Evolutionary conservation across 2,113 vertebrate species (phyloP).

Genomic region (Scophthalmus maximus): DNA sequence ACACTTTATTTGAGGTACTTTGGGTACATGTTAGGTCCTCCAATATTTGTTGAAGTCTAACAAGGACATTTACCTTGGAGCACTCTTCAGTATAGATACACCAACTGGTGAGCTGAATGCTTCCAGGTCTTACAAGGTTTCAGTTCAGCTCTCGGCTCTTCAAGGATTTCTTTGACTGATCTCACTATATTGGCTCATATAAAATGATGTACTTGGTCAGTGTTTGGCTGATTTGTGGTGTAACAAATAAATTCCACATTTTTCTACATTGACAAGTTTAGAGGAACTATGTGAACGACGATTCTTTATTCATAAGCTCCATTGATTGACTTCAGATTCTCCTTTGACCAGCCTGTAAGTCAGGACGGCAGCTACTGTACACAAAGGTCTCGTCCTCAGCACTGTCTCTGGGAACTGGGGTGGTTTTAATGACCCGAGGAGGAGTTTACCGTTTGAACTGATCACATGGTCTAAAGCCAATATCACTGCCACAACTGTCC

Average conservation of each 20-base stretch:
- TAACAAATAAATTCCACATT: too few relatives aligned
- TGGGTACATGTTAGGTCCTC: slow-evolving; percentile 1
- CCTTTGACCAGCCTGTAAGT: background rate
- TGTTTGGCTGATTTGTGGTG: too few relatives aligned
- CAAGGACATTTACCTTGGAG: slow-evolving; percentile 47
- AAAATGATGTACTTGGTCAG: background rate
- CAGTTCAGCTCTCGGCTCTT: background rate
- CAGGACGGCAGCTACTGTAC: background rate
- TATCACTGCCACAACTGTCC: background rate
- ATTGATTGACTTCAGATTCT: too few relatives aligned
- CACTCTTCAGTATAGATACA: background rate
- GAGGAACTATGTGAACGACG: too few relatives aligned
- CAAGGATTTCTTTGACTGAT: background rate
- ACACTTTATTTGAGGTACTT: slow-evolving; percentile 17
- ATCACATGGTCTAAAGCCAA: background rate
- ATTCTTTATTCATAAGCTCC: too few relatives aligned
- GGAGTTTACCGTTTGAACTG: slow-evolving; percentile 1
- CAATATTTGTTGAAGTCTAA: slow-evolving; percentile 32
- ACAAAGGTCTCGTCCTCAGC: background rate
- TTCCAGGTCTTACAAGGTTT: slow-evolving; percentile 5
- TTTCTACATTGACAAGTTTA: too few relatives aligned
- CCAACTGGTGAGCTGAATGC: slow-evolving; percentile 16
- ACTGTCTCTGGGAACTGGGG: background rate
- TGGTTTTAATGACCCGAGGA: background rate
- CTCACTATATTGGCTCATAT: background rate